Base-by-base conservation (phyloP, 2,113 vertebrate genomes). In the Dinomys branickii region DNA sequence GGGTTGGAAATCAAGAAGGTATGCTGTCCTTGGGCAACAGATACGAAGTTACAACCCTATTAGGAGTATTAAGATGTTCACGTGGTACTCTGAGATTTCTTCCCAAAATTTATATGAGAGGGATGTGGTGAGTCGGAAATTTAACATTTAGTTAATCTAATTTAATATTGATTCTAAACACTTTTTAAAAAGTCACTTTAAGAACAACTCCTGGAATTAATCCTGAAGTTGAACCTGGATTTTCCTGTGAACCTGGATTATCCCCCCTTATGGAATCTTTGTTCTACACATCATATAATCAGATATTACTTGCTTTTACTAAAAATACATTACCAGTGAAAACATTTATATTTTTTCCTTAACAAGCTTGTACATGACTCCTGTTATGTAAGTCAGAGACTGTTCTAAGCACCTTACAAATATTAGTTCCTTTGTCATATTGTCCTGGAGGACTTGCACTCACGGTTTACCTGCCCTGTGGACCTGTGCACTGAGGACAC, bases 391-490 rank as follows among this genome's bases (percentile, higher is more conserved):
- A 47, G 65, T 6, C 16, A 5, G 54, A 28, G 3, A n/a, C 10
- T 73, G 10, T 61, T 56, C 30, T 47, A 24, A 33, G 56, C 38
- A 20, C 65, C 22, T 38, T 16, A 4, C 30, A 20, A 20, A 12
- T 10, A 20, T 28, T 22, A 17, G 11, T 33, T 22, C 6, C 0
- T 6, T 30, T 35, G 3, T 52, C 22, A 13, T 7, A 3, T 47
- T 1, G 8, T 38, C 30, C 78, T 5, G 3, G 22, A 52, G 63
- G 56, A 5, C 14, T 5, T 35, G 5, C 5, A 1, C 56, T 44
- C 0, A 1, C 2, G 0, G 4, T 17, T 30, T 11, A 58, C n/a
- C 52, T 20, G 4, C 22, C 0, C 41, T 7, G 35, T 47, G 3
- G 47, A n/a, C 4, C 4, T 22, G 50, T 17, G 10, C 30, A 3